phyloP scores from a whole-genome alignment of 2,797 vertebrate species.

The Sebastes glaucus region DNA sequence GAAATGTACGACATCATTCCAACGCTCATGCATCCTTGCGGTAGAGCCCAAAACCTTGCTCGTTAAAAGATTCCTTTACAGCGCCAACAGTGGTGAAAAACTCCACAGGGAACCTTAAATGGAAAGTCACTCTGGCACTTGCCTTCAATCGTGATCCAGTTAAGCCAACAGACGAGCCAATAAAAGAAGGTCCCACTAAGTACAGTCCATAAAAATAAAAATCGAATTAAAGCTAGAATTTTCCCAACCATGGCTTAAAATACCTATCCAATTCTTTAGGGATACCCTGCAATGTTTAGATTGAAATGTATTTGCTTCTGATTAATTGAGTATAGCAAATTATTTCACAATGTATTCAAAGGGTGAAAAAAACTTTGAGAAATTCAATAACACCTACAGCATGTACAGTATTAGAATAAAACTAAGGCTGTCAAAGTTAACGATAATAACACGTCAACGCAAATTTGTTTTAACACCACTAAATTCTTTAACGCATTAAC shows the following conservation, averaged over 20 bases:
- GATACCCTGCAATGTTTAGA: background rate
- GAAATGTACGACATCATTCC: background rate
- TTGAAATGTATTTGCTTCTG: background rate
- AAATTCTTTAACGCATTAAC: no score
- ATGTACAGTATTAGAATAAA: background rate
- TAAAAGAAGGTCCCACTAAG: background rate
- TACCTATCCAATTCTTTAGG: background rate
- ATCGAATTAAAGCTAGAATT: background rate
- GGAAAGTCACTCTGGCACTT: background rate
- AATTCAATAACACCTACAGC: background rate
- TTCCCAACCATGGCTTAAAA: background rate
- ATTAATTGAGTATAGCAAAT: background rate
- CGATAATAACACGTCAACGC: no score
- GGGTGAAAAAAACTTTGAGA: background rate
- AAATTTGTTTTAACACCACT: no score
- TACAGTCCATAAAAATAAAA: background rate
- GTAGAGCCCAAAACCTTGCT: background rate
- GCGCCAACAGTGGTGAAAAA: background rate
- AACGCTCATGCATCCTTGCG: background rate
- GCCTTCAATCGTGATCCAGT: conserved; percentile 1
- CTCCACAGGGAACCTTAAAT: conserved; percentile 7
- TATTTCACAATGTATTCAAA: background rate
- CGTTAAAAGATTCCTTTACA: background rate
- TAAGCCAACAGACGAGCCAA: background rate
- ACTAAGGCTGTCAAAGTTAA: no score